Evolutionary conservation across 2,113 vertebrate species (phyloP).

Genomic region (Poecilia latipinna): DNA sequence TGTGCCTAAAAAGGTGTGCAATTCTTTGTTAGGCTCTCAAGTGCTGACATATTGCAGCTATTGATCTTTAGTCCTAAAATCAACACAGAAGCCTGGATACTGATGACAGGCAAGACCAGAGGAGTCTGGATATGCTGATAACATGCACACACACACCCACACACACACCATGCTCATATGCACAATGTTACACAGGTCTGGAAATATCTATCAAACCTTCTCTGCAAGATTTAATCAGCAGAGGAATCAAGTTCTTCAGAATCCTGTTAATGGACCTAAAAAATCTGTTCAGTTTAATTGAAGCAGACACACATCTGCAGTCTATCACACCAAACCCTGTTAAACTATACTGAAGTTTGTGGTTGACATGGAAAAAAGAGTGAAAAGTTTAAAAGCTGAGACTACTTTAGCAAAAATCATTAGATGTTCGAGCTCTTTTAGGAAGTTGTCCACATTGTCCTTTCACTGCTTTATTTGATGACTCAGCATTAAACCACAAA

Average conservation of each 20-base stretch:
- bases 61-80: conserved; percentile 77
- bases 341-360: not conserved
- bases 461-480: not conserved
- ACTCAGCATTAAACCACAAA: not conserved
- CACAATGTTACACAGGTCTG: conserved; percentile 41
- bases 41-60: conserved; percentile 78
- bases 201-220: conserved; percentile 8
- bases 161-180: conserved; percentile 21
- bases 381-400: not conserved
- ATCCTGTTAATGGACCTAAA: too few relatives aligned
- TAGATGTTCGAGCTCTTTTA: not conserved
- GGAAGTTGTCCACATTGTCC: not conserved
- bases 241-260: too few relatives aligned
- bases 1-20: conserved; percentile 76
- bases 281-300: too few relatives aligned
- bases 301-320: too few relatives aligned
- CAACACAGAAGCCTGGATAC: conserved; percentile 79
- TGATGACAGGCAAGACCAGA: conserved; percentile 62
- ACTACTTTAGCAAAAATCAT: too few relatives aligned
- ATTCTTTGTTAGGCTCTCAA: conserved; percentile 73
- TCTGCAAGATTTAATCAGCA: conserved; percentile 9
- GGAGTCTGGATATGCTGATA: conserved; percentile 67
- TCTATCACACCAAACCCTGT: not conserved
- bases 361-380: not conserved
- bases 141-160: conserved; percentile 1